Evolutionary conservation across 2,888 invertebrate species (phyloP), one percentile per base, ranked within the genome.

Genomic region (Hirudinaria manillensis): DNA sequence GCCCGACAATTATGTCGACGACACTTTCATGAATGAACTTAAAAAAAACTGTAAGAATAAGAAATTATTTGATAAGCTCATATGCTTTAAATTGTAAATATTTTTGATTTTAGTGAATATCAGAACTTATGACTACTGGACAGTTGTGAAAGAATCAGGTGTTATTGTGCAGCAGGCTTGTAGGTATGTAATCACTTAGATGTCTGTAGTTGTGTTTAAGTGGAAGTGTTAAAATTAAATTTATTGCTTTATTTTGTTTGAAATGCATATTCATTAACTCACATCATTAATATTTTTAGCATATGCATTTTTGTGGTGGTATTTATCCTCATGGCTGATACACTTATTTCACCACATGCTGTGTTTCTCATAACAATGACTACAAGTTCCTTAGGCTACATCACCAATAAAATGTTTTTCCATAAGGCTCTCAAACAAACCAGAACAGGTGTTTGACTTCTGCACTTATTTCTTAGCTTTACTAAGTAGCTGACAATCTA

Each of bases 1-100:
- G 78, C 92, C 94, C 0, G 97, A 97, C 85, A 95, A 96, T 85
- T 94, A 95, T 83, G 94, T 94, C 0, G 93, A 94, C 83, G 88
- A 88, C 34, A 90, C 91, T 68, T 97, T 97, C 84, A 87, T 97
- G 1, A 89, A 91, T 82, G 93, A 94, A 79, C 83, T 97, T 29
- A 89, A 89, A 76, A 94, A 91, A 82, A 96, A 96, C 85, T 86
- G 87, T 87, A 80, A 78, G 77, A 77, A 1, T 56, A 13, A 29
- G 36, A 65, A 73, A 1, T 32, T 2, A 68, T 45, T 27, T 66
- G 7, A 45, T 65, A 45, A 19, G n/a, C 53, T 13, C 32, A 27
- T 13, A 10, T 27, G 27, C 19, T 55, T 10, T 72, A 36, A 24
- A n/a, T n/a, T n/a, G n/a, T 16, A 10, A 45, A 16, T 10, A 16